Evolutionary conservation across 92 coral and sea anemone species (phyloP).

Genomic region (Virgularia gustaviana): DNA sequence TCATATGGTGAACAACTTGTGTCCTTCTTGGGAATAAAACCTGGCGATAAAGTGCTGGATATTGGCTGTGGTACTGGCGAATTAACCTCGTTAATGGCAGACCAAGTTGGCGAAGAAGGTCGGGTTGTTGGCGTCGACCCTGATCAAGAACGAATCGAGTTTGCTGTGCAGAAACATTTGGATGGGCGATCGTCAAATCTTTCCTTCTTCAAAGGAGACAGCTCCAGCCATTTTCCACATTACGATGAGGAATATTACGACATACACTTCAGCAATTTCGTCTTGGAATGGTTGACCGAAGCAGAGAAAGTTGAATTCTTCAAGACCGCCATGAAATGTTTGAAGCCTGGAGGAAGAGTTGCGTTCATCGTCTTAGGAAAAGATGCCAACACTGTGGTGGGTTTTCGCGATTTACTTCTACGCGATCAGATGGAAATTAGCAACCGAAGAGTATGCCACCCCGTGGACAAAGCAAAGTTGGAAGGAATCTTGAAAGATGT

Average conservation of each 20-base stretch:
- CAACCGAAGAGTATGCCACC: not conserved
- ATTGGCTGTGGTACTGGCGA: slow-evolving; percentile 38
- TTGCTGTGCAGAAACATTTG: slow-evolving; percentile 17
- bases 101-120: slow-evolving; percentile 6
- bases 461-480: not conserved
- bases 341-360: slow-evolving; percentile 20
- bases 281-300: slow-evolving; percentile 6
- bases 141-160: slow-evolving; percentile 7
- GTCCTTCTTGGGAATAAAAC: not conserved
- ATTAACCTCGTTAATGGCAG: slow-evolving; percentile 21
- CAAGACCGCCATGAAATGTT: slow-evolving; percentile 6
- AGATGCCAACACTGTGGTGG: not conserved
- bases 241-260: slow-evolving; percentile 15
- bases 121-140: slow-evolving; percentile 28
- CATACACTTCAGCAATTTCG: slow-evolving; percentile 10
- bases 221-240: slow-evolving; percentile 16
- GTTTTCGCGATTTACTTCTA: not conserved
- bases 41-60: slow-evolving; percentile 11
- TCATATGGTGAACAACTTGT: not conserved
- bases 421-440: not conserved
- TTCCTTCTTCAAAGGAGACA: not conserved
- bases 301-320: not conserved
- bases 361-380: not conserved
- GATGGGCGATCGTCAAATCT: not conserved
- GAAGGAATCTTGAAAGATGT: not conserved